Percentiles rank a stretch among this genome's conserved stretches.
phyloP scores from a whole-genome alignment of 1,140 invertebrate genomes.

The Caenorhabditis latens region DNA sequence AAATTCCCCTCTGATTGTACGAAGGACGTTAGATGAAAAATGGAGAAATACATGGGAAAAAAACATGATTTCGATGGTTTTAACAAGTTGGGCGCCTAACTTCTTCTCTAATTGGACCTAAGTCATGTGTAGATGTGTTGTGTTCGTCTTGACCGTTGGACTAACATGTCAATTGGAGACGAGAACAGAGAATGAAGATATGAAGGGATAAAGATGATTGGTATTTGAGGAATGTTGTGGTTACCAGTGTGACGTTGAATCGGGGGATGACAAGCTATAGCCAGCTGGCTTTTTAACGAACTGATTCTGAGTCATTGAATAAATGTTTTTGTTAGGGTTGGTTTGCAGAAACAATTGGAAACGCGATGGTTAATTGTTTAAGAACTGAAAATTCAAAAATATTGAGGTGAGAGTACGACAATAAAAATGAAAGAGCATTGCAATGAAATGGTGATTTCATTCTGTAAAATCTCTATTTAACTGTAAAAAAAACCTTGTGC shows the following conservation, averaged over 20 bases:
- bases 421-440: too few relatives aligned
- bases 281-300: conserved; percentile 26
- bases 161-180: not conserved
- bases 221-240: conserved; percentile 42
- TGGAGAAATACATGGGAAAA: conserved; percentile 30
- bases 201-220: conserved; percentile 4
- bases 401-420: too few relatives aligned
- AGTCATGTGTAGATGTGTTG: conserved; percentile 29
- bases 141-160: conserved; percentile 31
- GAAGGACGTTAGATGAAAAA: not conserved
- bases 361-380: not conserved
- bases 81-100: conserved; percentile 46
- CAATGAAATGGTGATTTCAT: too few relatives aligned
- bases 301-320: conserved; percentile 15
- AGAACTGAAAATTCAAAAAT: not conserved
- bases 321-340: not conserved
- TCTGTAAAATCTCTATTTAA: too few relatives aligned
- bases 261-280: not conserved
- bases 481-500: too few relatives aligned
- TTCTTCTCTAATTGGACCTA: conserved; percentile 34
- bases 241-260: conserved; percentile 45
- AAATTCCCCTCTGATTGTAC: conserved; percentile 36
- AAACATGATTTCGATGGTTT: conserved; percentile 54
- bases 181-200: conserved; percentile 39
- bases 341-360: not conserved